phyloP scores from a whole-genome alignment of 2,888 invertebrate species.

The Epistrophe grossulariae region DNA sequence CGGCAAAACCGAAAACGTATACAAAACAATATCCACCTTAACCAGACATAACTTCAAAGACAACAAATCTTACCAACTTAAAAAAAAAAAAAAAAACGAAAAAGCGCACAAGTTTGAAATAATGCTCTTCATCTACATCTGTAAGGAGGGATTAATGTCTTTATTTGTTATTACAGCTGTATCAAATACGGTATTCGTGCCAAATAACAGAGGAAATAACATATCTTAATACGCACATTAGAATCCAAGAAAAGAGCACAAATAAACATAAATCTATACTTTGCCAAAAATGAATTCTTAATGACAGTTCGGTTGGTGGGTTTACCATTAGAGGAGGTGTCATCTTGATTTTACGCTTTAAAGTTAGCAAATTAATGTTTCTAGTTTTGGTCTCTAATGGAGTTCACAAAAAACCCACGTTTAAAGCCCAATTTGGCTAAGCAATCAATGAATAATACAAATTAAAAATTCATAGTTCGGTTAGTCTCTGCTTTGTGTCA shows the following conservation, averaged over 20 bases:
- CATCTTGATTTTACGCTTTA: slow-evolving; percentile 60
- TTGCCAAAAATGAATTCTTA: slow-evolving; percentile 1
- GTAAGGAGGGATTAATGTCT: slow-evolving; percentile 8
- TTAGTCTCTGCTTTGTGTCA: not conserved
- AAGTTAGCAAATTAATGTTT: slow-evolving; percentile 23
- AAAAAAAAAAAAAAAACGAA: not conserved
- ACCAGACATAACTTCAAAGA: slow-evolving; percentile 45
- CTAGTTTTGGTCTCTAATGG: not conserved
- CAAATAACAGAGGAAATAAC: slow-evolving; percentile 19
- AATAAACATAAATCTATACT: not conserved
- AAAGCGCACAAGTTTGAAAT: slow-evolving; percentile 24
- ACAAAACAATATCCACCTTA: slow-evolving; percentile 28
- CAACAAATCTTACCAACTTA: slow-evolving; percentile 9
- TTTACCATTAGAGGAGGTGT: slow-evolving; percentile 50
- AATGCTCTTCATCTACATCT: slow-evolving; percentile 6
- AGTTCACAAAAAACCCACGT: slow-evolving; percentile 43
- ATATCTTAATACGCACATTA: slow-evolving; percentile 18
- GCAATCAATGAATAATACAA: not conserved
- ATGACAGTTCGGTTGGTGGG: not conserved
- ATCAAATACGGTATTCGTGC: slow-evolving; percentile 33
- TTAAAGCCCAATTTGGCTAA: slow-evolving; percentile 50
- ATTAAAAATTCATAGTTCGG: not conserved
- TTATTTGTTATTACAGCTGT: slow-evolving; percentile 20
- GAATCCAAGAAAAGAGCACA: slow-evolving; percentile 4
- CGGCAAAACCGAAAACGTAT: slow-evolving; percentile 27